Conservation (phyloP, 2,797 vertebrate genomes). For the Hipposideros larvatus region DNA sequence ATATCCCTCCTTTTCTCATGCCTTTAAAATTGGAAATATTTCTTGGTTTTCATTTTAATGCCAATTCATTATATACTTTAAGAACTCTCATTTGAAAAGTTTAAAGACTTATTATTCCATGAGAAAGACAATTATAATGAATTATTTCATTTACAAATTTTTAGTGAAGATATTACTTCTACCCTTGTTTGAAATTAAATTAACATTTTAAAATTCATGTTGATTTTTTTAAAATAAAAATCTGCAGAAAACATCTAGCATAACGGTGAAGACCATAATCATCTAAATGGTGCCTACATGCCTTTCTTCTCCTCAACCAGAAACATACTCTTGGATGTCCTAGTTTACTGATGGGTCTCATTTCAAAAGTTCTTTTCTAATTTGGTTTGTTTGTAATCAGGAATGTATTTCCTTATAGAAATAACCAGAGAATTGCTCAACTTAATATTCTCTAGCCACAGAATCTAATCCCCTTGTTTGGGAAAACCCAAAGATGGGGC, state of each 20-base stretch:
- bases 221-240: background rate
- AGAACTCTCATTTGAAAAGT: background rate
- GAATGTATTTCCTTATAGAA: background rate
- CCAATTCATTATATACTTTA: background rate
- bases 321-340: background rate
- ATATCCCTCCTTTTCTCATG: background rate
- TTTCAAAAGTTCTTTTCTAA: background rate
- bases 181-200: slow-evolving; percentile 38
- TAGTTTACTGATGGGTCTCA: background rate
- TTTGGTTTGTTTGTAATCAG: background rate
- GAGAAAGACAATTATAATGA: slow-evolving; percentile 48
- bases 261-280: background rate
- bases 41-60: slow-evolving; percentile 23
- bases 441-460: background rate
- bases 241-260: slow-evolving; percentile 6
- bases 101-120: slow-evolving; percentile 20
- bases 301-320: background rate
- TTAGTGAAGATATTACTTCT: slow-evolving; percentile 6
- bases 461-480: background rate
- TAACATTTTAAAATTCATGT: slow-evolving; percentile 35
- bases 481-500: background rate
- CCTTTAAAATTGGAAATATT: slow-evolving; percentile 49
- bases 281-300: background rate
- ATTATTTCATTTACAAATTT: slow-evolving; percentile 35
- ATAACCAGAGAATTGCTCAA: background rate